Evolutionary conservation across 1,140 invertebrate species (phyloP).

Genomic region (Gonioctena quinquepunctata): DNA sequence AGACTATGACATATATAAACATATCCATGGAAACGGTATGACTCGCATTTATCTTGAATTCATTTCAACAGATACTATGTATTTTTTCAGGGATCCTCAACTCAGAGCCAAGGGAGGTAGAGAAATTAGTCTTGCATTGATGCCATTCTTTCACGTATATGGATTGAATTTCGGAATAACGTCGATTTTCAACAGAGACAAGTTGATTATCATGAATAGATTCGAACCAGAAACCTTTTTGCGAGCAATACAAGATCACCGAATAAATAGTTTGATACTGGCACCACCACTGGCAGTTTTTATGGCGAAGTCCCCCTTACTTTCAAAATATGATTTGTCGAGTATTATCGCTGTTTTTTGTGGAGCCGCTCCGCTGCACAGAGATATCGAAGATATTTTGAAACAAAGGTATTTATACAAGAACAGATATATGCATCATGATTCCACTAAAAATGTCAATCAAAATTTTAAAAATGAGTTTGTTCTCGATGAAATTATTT

Average conservation of each 20-base stretch:
- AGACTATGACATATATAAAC: too few species aligned
- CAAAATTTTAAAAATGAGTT: too few species aligned
- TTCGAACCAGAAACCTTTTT: constrained; percentile 68
- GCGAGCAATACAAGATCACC: constrained; percentile 59
- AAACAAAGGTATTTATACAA: constrained; percentile 4
- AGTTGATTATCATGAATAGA: constrained; percentile 50
- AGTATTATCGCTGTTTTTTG: constrained; percentile 54
- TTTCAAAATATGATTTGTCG: constrained; percentile 56
- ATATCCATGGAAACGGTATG: too few species aligned
- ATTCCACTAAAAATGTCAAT: too few species aligned
- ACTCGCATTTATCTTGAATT: too few species aligned
- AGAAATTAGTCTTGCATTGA: constrained; percentile 16
- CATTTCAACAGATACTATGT: too few species aligned
- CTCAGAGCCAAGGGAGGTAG: not conserved
- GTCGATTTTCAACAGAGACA: constrained; percentile 17
- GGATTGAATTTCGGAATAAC: constrained; percentile 31
- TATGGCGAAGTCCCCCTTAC: constrained; percentile 59
- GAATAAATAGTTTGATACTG: constrained; percentile 58
- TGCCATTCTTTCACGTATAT: constrained; percentile 46
- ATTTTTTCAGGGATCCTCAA: not conserved
- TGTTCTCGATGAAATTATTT: too few species aligned
- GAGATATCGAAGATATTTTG: not conserved
- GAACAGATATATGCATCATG: too few species aligned
- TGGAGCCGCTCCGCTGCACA: constrained; percentile 59
- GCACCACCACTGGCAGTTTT: constrained; percentile 65